Base-by-base conservation (phyloP, 2,888 invertebrate species). In the Chloroclystis v-ata region DNA sequence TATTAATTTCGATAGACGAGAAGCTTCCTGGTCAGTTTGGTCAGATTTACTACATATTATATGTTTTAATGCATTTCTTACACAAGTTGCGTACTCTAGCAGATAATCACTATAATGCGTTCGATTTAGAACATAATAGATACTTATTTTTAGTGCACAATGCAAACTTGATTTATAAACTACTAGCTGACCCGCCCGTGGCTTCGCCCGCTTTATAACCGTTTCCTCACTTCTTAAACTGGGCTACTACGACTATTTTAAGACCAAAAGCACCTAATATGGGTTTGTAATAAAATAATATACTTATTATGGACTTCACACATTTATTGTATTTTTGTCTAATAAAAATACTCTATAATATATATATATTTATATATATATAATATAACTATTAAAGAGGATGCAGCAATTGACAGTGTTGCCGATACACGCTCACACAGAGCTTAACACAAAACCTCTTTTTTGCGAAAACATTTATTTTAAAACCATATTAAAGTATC, bases 301-400 rank as follows among this genome's bases (percentile, higher is more conserved):
- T 10, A 0, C 26, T 39, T 45, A 49, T 49, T 56, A 64, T 82
- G 83, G 85, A 86, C 86, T 86, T 85, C 87, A 87, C 87, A 87
- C 87, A 85, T 86, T 87, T 87, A 86, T 87, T 87, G 85, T 85
- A 85, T 86, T 87, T 85, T 82, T 73, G 84, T 86, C 87, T 87
- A 87, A 84, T 87, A 87, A 87, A 86, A 87, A 87, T 87, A 86
- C 83, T 85, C 80, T 85, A 77, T 83, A 62, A 77, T 82, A n/a
- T n/a, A n/a, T n/a, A n/a, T n/a, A n/a, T n/a, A n/a, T n/a, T n/a
- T n/a, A n/a, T n/a, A n/a, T n/a, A n/a, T n/a, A 73, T 81, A 81
- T 9, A 14, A 33, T 33, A 33, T 20, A 35, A 80, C 81, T 85
- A 84, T 82, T 56, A 76, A 78, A 82, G 74, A 76, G 75, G 77